phyloP scores from a whole-genome alignment of 2,113 vertebrate species.

The Electrona antarctica region DNA sequence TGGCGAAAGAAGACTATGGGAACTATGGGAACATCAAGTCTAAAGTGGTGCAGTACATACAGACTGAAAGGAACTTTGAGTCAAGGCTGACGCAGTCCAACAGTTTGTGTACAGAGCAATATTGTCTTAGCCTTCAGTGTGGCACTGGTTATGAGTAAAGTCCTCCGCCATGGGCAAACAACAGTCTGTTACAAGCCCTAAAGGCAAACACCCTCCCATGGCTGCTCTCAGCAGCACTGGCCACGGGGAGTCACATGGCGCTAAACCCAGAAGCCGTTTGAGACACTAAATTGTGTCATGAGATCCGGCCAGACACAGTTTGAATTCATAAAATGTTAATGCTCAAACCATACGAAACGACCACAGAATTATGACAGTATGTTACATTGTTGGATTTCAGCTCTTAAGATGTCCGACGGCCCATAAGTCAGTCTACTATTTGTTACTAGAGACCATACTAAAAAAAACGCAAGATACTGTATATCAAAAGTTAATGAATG shows the following conservation, averaged over 20 bases:
- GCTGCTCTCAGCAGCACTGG: slow-evolving; percentile 26
- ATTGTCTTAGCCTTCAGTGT: slow-evolving; percentile 45
- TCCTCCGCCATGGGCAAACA: slow-evolving; percentile 79
- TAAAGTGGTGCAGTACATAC: slow-evolving; percentile 2
- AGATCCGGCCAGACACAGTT: neutral
- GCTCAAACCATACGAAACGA: neutral
- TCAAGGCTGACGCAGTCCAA: slow-evolving; percentile 37
- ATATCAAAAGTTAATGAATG: no score
- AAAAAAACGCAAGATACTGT: no score
- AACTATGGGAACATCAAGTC: neutral
- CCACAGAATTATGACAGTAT: no score
- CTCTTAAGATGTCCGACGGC: no score
- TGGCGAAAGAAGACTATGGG: no score
- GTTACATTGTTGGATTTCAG: no score
- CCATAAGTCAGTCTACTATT: no score
- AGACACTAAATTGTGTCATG: neutral
- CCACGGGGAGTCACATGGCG: slow-evolving; percentile 18
- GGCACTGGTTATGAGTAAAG: slow-evolving; percentile 61
- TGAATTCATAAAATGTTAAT: neutral
- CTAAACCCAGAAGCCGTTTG: neutral
- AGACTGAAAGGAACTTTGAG: slow-evolving; percentile 15
- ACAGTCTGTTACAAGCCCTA: slow-evolving; percentile 62
- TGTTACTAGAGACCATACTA: no score
- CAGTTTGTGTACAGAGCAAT: slow-evolving; percentile 64
- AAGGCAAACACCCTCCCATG: slow-evolving; percentile 62